A percentile compares a stretch with the other conserved stretches of the same genome.
Evolutionary conservation across 2,797 vertebrate species (phyloP).

Genomic region (Pseudomugil tenellus): DNA sequence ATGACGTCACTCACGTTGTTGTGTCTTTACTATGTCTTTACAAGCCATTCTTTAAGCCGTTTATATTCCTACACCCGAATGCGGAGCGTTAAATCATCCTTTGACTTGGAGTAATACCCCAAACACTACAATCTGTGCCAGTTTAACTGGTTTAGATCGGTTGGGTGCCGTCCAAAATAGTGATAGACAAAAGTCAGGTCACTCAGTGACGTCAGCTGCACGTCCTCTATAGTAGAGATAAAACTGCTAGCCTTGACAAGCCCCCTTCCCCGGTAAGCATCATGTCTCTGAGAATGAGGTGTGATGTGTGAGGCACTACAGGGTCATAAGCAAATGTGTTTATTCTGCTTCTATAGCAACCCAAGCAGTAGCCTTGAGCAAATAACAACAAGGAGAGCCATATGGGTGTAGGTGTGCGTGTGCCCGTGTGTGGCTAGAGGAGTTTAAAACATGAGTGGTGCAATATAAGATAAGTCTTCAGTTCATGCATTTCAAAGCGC

Average conservation of each 20-base stretch:
- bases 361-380: conserved; percentile 67
- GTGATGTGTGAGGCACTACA: conserved; percentile 26
- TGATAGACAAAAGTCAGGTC: too few species aligned
- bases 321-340: conserved; percentile 71
- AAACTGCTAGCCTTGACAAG: conserved; percentile 47
- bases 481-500: conserved; percentile 59
- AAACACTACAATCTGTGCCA: too few species aligned
- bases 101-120: too few species aligned
- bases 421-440: conserved; percentile 11
- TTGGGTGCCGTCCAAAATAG: too few species aligned
- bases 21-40: too few species aligned
- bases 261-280: conserved; percentile 48
- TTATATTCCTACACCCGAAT: too few species aligned
- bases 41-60: too few species aligned
- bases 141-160: too few species aligned
- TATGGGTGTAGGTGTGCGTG: conserved; percentile 12
- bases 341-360: conserved; percentile 76
- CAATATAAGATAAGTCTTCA: conserved; percentile 55
- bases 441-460: conserved; percentile 24
- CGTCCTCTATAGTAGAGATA: conserved; percentile 61
- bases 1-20: too few species aligned
- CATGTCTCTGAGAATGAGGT: conserved; percentile 43
- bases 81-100: too few species aligned
- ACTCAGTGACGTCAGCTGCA: too few species aligned
- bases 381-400: conserved; percentile 64